Evolutionary conservation across 2,113 vertebrate genomes (phyloP).

Genomic region (Cairina moschata): DNA sequence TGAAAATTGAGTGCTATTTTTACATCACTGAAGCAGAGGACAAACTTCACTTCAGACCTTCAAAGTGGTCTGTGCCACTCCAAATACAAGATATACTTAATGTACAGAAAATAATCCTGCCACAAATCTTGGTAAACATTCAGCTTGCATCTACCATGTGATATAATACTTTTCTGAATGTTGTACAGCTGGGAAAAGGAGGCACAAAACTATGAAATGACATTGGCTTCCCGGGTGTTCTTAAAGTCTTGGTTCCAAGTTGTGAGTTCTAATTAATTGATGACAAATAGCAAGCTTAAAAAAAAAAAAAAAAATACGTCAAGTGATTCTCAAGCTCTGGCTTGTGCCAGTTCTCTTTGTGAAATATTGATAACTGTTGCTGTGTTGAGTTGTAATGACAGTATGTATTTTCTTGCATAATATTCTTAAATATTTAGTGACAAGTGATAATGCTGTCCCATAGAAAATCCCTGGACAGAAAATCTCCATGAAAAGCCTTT

Average conservation of each 20-base stretch:
- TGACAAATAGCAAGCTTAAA: neutral
- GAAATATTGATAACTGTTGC: neutral
- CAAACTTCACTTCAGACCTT: neutral
- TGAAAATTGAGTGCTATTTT: neutral
- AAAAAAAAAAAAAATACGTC: neutral
- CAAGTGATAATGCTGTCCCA: neutral
- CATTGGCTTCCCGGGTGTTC: neutral
- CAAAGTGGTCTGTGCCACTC: neutral
- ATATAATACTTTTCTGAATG: neutral
- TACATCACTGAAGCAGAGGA: neutral
- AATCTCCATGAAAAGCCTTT: neutral
- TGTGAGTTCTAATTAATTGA: neutral
- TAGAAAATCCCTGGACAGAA: neutral
- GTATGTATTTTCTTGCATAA: neutral
- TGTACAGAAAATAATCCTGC: neutral
- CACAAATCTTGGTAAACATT: neutral
- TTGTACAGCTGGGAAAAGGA: neutral
- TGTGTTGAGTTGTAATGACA: neutral
- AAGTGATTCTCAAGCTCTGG: neutral
- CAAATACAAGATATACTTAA: neutral
- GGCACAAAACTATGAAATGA: neutral
- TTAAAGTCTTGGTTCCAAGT: neutral
- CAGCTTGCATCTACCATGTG: neutral
- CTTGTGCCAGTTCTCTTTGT: neutral
- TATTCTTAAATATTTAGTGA: neutral